Percentiles rank a stretch among this genome's conserved stretches.
Conservation (phyloP, 2,888 invertebrate genomes). For the Archaeoteleia sp. region DNA sequence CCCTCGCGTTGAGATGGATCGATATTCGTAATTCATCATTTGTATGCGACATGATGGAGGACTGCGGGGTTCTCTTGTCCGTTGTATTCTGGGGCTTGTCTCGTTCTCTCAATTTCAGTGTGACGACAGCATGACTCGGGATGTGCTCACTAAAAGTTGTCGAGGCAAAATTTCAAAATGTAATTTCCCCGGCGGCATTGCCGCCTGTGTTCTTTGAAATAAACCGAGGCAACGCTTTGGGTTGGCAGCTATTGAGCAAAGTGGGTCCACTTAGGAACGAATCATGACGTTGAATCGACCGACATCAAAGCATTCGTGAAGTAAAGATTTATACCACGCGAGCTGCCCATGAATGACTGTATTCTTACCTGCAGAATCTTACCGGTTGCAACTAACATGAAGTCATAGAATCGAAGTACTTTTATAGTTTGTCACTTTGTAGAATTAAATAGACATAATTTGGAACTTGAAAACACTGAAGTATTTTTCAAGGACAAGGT, state of each 20-base stretch:
- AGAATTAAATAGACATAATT: too few relatives aligned
- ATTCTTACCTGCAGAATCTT: too few relatives aligned
- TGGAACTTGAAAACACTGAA: too few relatives aligned
- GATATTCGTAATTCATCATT: slow-evolving; percentile 74
- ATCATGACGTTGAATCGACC: too few relatives aligned
- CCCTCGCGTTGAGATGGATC: slow-evolving; percentile 58
- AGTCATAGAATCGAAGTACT: too few relatives aligned
- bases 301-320: too few relatives aligned
- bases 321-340: too few relatives aligned
- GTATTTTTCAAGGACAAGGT: too few relatives aligned
- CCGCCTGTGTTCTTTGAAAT: slow-evolving; percentile 22
- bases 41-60: slow-evolving; percentile 71
- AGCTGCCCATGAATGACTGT: too few relatives aligned
- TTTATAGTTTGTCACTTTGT: too few relatives aligned
- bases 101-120: slow-evolving; percentile 17
- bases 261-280: slow-evolving; percentile 44
- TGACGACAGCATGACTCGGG: slow-evolving; percentile 12
- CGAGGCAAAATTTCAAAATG: slow-evolving; percentile 7
- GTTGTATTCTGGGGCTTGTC: slow-evolving; percentile 43
- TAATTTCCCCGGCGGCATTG: slow-evolving; percentile 8
- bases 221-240: slow-evolving; percentile 39
- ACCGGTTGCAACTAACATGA: too few relatives aligned
- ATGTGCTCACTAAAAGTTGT: slow-evolving; percentile 28
- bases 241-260: slow-evolving; percentile 32
- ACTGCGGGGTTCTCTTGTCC: slow-evolving; percentile 52